These are phyloP conservation scores for Phylloscopus whistleri DNA, from an alignment of 2,113 vertebrate species.

Conservation along the genomic window DNA sequence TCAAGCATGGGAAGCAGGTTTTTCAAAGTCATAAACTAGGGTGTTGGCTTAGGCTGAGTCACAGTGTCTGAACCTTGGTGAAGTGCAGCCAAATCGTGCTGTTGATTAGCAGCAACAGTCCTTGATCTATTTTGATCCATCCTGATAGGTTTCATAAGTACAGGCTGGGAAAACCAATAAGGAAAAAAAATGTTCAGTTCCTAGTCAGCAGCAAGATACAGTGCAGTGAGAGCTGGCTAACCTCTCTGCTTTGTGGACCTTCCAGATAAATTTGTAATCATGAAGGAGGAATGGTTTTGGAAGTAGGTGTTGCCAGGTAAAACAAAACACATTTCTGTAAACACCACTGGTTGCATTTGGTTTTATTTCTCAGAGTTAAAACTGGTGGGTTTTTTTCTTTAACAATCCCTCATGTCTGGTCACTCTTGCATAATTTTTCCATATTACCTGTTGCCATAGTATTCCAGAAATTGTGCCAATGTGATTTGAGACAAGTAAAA, in stretches of 20 bases:
- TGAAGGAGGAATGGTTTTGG: constrained; percentile 1
- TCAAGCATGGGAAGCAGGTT: background rate
- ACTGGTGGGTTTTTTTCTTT: background rate
- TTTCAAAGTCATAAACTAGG: background rate
- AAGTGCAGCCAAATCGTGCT: background rate
- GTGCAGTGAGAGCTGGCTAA: background rate
- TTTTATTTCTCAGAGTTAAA: background rate
- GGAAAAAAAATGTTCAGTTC: background rate
- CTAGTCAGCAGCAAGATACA: background rate
- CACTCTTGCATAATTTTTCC: constrained; percentile 7
- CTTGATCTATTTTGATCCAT: constrained; percentile 14
- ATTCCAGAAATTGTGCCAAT: background rate
- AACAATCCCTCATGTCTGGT: background rate
- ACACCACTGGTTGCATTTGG: background rate
- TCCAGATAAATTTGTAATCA: constrained; percentile 14
- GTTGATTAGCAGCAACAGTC: background rate
- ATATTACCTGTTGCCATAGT: background rate
- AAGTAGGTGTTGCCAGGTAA: constrained; percentile 26
- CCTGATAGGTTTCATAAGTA: background rate
- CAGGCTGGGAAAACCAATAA: background rate
- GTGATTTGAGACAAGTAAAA: constrained; percentile 9
- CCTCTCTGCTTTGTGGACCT: background rate
- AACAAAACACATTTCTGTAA: constrained; percentile 42
- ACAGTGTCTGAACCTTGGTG: background rate
- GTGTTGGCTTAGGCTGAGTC: background rate